Percentiles rank a stretch among this genome's conserved stretches.
Evolutionary conservation across 2,113 vertebrate species (phyloP).

Genomic region (Lathamus discolor): DNA sequence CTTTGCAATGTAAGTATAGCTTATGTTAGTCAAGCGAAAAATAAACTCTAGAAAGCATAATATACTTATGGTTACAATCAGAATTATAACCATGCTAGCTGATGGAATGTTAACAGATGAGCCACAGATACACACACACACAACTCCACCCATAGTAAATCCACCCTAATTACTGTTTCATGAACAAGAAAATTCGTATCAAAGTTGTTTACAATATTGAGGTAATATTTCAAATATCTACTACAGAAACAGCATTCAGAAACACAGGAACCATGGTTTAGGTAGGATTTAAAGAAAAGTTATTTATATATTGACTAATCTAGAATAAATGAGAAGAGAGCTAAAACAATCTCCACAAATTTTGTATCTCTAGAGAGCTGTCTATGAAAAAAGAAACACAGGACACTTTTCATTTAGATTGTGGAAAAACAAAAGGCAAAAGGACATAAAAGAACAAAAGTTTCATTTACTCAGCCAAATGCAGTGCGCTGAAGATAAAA

Average conservation of each 20-base stretch:
- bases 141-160: not conserved
- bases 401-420: not conserved
- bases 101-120: not conserved
- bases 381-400: not conserved
- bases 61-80: not conserved
- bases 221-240: constrained; percentile 40
- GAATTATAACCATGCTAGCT: not conserved
- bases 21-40: not conserved
- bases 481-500: not conserved
- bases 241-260: not conserved
- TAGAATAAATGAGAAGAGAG: not conserved
- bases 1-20: not conserved
- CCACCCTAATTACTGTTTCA: not conserved
- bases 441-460: not conserved
- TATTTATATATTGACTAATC: not conserved
- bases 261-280: not conserved
- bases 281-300: accelerated
- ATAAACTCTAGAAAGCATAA: not conserved
- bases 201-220: constrained; percentile 32
- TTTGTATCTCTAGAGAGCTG: not conserved
- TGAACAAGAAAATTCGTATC: constrained; percentile 26
- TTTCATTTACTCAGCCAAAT: not conserved
- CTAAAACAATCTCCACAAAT: not conserved
- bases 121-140: not conserved
- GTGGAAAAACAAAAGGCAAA: not conserved